Percentiles rank a stretch among this genome's conserved stretches.
These are phyloP conservation scores for Globia sparganii DNA, from an alignment of 2,888 invertebrate genomes.

Conservation along the genomic window DNA sequence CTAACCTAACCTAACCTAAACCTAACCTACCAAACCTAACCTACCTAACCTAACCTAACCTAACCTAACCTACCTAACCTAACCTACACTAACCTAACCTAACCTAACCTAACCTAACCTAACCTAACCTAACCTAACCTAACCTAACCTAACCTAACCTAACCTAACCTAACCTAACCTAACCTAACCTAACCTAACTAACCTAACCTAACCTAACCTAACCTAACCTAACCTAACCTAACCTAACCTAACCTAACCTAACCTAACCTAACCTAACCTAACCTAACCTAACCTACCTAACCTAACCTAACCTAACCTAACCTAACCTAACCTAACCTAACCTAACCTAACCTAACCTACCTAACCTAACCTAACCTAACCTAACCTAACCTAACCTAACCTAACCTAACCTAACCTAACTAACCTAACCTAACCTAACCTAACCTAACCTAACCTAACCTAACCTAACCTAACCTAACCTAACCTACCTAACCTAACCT, in stretches of 20 bases:
- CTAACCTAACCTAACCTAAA: slow-evolving; percentile 46
- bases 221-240: slow-evolving; percentile 37
- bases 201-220: slow-evolving; percentile 40
- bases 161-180: slow-evolving; percentile 11
- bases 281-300: slow-evolving; percentile 48
- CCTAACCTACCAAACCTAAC: slow-evolving; percentile 31
- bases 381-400: slow-evolving; percentile 45
- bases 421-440: slow-evolving; percentile 20
- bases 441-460: slow-evolving; percentile 17
- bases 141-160: slow-evolving; percentile 6
- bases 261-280: slow-evolving; percentile 47
- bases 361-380: slow-evolving; percentile 46
- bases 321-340: slow-evolving; percentile 38
- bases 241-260: slow-evolving; percentile 38
- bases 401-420: slow-evolving; percentile 43
- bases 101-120: slow-evolving; percentile 30
- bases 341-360: slow-evolving; percentile 41
- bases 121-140: slow-evolving; percentile 7
- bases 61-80: slow-evolving; percentile 43
- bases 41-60: slow-evolving; percentile 36
- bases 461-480: slow-evolving; percentile 39
- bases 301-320: slow-evolving; percentile 42
- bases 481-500: slow-evolving; percentile 11
- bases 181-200: slow-evolving; percentile 21
- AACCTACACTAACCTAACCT: slow-evolving; percentile 38